A percentile compares a stretch with the other conserved stretches of the same genome.
phyloP scores from a whole-genome alignment of 2,797 vertebrate species.

The Mallotus villosus region DNA sequence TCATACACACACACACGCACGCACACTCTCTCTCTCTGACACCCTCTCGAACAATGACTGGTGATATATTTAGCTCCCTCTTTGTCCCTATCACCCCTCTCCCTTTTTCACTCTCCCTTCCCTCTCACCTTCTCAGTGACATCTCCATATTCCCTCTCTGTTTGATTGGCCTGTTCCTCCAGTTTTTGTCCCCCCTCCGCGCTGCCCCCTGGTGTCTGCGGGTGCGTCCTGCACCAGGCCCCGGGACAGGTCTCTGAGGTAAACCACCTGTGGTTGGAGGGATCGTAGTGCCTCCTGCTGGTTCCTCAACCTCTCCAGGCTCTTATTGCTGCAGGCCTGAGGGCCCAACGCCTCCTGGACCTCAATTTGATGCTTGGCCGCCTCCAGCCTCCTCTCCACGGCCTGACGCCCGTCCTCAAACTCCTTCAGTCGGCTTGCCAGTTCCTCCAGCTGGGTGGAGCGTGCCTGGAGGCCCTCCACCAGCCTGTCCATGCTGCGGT shows the following conservation, averaged over 20 bases:
- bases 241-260: conserved; percentile 86
- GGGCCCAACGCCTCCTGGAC: conserved; percentile 93
- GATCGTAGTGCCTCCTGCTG: conserved; percentile 89
- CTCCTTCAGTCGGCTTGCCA: conserved; percentile 89
- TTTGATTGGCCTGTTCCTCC: conserved; percentile 77
- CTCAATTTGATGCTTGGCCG: conserved; percentile 91
- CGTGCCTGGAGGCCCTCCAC: conserved; percentile 84
- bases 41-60: conserved; percentile 17
- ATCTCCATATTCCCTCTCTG: conserved; percentile 81
- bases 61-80: conserved; percentile 34
- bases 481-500: conserved; percentile 85
- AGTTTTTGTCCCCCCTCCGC: conserved; percentile 80
- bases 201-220: conserved; percentile 62
- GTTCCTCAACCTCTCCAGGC: conserved; percentile 87
- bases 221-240: conserved; percentile 92
- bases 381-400: conserved; percentile 92
- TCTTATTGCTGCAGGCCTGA: conserved; percentile 94
- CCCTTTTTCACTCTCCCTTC: conserved; percentile 9
- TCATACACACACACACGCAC: conserved; percentile 14
- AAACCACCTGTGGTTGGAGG: conserved; percentile 89
- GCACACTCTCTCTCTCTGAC: not conserved
- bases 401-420: conserved; percentile 91
- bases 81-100: not conserved
- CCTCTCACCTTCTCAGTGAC: conserved; percentile 82
- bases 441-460: conserved; percentile 88